phyloP scores from a whole-genome alignment of 1,140 invertebrate genomes.

The Anoplolepis gracilipes region DNA sequence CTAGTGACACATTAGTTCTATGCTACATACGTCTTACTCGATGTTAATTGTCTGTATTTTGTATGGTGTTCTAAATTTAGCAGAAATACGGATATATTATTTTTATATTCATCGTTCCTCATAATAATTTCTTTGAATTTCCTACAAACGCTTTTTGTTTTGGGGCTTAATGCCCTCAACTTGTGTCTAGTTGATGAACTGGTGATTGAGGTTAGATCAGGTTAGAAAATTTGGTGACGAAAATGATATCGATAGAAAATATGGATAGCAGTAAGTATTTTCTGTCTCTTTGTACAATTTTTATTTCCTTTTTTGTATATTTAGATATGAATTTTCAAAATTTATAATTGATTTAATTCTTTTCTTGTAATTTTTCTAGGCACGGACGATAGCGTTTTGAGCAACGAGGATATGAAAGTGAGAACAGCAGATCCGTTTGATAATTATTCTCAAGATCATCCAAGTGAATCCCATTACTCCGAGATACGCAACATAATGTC shows the following conservation, averaged over 20 bases:
- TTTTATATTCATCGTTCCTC: background rate
- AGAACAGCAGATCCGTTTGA: background rate
- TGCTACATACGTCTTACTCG: too few species aligned
- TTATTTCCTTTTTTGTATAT: background rate
- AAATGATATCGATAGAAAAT: background rate
- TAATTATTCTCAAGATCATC: background rate
- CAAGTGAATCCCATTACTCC: background rate
- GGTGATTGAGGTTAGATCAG: background rate
- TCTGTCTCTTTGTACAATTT: background rate
- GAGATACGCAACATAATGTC: background rate
- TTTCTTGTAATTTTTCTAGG: background rate
- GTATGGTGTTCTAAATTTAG: too few species aligned
- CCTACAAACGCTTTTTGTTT: background rate
- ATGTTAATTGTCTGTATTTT: too few species aligned
- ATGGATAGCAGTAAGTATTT: slow-evolving; percentile 11
- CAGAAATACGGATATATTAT: background rate
- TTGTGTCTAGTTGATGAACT: too few species aligned
- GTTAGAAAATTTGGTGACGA: background rate
- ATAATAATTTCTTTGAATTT: background rate
- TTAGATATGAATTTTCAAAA: background rate
- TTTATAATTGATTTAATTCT: background rate
- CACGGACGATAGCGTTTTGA: background rate
- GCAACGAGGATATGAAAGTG: background rate
- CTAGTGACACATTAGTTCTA: too few species aligned
- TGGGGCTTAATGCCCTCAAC: too few species aligned